phyloP scores from a whole-genome alignment of 2,888 invertebrate genomes.

The Stramonita haemastoma region DNA sequence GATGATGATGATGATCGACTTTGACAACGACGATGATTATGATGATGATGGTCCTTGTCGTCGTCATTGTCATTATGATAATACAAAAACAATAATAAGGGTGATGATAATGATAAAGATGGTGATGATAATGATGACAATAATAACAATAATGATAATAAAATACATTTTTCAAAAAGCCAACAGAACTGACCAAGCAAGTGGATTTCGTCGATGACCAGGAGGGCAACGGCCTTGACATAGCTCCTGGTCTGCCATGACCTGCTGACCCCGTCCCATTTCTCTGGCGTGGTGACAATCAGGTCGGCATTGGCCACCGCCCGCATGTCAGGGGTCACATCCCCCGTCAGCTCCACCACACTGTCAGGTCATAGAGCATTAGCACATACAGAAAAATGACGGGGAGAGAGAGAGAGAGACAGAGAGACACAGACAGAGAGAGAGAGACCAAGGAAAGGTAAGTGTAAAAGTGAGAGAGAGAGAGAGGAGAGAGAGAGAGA shows the following conservation, averaged over 20 bases:
- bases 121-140: too few species aligned
- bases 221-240: slow-evolving; percentile 90
- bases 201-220: slow-evolving; percentile 99
- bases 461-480: too few species aligned
- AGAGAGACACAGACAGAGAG: too few species aligned
- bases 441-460: too few species aligned
- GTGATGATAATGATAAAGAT: too few species aligned
- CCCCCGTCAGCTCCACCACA: slow-evolving; percentile 97
- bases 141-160: too few species aligned
- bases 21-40: neutral
- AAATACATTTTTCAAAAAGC: too few species aligned
- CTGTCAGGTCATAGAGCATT: slow-evolving; percentile 56
- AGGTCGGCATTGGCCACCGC: slow-evolving; percentile 91
- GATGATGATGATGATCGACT: slow-evolving; percentile 24
- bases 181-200: slow-evolving; percentile 84
- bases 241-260: slow-evolving; percentile 98
- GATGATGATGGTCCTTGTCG: neutral
- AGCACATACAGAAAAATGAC: too few species aligned
- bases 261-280: slow-evolving; percentile 99
- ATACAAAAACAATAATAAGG: too few species aligned
- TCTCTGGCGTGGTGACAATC: slow-evolving; percentile 99
- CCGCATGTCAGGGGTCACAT: slow-evolving; percentile 90
- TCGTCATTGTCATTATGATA: too few species aligned
- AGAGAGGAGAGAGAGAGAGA: too few species aligned
- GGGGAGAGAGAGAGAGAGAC: too few species aligned